Conservation (phyloP, 2,113 vertebrate species). For the Platysteira castanea region DNA sequence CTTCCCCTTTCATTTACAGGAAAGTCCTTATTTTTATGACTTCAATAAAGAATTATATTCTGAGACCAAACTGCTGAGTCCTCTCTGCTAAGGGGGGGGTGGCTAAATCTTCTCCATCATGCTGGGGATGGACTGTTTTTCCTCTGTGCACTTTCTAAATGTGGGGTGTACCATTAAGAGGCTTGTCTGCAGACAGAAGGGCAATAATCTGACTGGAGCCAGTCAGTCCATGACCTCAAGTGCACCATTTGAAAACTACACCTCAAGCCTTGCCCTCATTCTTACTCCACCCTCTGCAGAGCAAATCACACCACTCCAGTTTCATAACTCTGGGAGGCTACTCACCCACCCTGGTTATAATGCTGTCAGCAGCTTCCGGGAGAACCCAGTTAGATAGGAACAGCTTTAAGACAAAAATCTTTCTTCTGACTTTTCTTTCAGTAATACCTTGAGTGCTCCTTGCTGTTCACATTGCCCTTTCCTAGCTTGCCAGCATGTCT, state of each 20-base stretch:
- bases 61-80: neutral
- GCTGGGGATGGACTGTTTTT: neutral
- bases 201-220: conserved; percentile 64
- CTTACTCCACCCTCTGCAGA: conserved; percentile 53
- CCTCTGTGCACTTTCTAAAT: neutral
- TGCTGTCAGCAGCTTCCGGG: neutral
- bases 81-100: neutral
- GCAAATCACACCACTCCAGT: conserved; percentile 24
- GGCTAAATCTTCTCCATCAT: neutral
- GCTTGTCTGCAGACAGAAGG: conserved; percentile 46
- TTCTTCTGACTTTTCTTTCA: neutral
- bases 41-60: neutral
- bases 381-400: neutral
- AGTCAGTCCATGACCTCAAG: conserved; percentile 56
- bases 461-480: neutral
- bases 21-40: neutral
- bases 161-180: neutral
- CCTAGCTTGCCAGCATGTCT: neutral
- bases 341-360: neutral
- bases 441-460: neutral
- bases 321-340: conserved; percentile 1
- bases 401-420: neutral
- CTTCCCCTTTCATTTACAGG: neutral
- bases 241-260: conserved; percentile 54
- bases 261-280: conserved; percentile 52